Conservation (phyloP, 1,140 invertebrate species). For the Drosophila varians region DNA sequence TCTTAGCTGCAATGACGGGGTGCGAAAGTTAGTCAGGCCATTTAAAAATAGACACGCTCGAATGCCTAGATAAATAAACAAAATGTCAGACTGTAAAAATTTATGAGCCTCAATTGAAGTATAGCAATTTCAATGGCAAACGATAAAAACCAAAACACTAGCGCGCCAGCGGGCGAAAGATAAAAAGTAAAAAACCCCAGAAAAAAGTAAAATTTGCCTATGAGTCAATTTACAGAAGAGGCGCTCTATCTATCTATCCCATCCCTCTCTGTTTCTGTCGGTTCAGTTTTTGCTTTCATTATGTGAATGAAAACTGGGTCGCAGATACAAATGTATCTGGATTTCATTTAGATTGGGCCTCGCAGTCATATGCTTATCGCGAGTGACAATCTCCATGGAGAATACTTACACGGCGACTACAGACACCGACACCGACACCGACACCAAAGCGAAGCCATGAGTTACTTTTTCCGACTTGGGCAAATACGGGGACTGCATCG, state of each 20-base stretch:
- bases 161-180: constrained; percentile 6
- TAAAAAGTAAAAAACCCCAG: constrained; percentile 14
- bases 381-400: constrained; percentile 64
- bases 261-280: background rate
- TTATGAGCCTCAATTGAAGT: constrained; percentile 74
- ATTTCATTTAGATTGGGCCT: constrained; percentile 71
- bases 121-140: constrained; percentile 76
- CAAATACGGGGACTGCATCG: constrained; percentile 49
- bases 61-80: constrained; percentile 76
- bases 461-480: constrained; percentile 59
- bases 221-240: constrained; percentile 69
- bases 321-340: constrained; percentile 74
- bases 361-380: constrained; percentile 52
- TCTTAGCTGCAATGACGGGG: constrained; percentile 29
- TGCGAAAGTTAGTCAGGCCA: constrained; percentile 71
- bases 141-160: constrained; percentile 51
- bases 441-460: constrained; percentile 46
- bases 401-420: background rate
- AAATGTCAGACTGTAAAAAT: constrained; percentile 75
- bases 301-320: constrained; percentile 64
- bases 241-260: constrained; percentile 4
- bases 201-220: constrained; percentile 53
- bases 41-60: constrained; percentile 74
- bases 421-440: constrained; percentile 5
- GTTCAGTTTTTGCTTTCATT: constrained; percentile 73